A percentile compares a stretch with the other conserved stretches of the same genome.
Evolutionary conservation across 2,888 invertebrate species (phyloP).

Genomic region (Ennomos quercinarius): DNA sequence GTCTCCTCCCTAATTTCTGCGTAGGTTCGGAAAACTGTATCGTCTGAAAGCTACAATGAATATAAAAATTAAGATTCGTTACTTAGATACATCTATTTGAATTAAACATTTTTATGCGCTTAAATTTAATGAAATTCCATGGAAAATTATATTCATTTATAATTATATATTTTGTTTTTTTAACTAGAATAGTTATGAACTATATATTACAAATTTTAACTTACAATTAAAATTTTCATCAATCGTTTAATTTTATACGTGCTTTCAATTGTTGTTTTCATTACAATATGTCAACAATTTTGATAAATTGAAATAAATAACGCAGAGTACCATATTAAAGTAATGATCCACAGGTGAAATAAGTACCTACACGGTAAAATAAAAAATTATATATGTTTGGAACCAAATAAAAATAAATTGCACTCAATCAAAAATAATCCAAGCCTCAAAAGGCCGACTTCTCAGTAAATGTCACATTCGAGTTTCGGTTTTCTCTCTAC

Average conservation of each 20-base stretch:
- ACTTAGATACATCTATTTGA: constrained; percentile 44
- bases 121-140: constrained; percentile 81
- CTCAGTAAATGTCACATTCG: too few relatives aligned
- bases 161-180: constrained; percentile 84
- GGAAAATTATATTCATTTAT: constrained; percentile 85
- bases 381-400: too few relatives aligned
- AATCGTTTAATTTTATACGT: constrained; percentile 70
- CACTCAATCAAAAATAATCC: too few relatives aligned
- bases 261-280: constrained; percentile 64
- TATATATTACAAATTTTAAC: constrained; percentile 85
- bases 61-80: constrained; percentile 24
- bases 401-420: too few relatives aligned
- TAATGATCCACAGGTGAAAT: too few relatives aligned
- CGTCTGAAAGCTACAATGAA: constrained; percentile 4
- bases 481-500: too few relatives aligned
- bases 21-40: background rate
- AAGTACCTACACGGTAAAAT: too few relatives aligned
- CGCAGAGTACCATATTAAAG: background rate
- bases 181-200: constrained; percentile 83
- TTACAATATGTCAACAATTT: constrained; percentile 25
- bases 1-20: background rate
- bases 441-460: too few relatives aligned
- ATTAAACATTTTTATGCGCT: constrained; percentile 65
- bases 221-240: constrained; percentile 77
- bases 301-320: constrained; percentile 21